Conservation (phyloP, 2,888 invertebrate species). For the Listrodromus nycthemerus region DNA sequence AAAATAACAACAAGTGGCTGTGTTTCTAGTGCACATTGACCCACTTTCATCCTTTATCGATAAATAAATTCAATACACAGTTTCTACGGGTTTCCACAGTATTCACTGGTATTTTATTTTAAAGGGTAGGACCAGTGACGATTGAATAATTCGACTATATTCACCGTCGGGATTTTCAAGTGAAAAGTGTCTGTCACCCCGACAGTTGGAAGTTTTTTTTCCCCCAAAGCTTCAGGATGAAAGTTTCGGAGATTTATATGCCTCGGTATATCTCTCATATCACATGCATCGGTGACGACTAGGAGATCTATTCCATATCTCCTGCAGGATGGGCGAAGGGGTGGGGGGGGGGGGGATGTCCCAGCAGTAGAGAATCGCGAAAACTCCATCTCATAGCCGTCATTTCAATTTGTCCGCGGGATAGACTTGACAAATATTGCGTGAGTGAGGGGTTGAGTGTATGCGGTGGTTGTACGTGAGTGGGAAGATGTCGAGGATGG, state of each 20-base stretch:
- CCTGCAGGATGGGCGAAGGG: slow-evolving; percentile 10
- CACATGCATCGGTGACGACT: slow-evolving; percentile 44
- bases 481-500: not conserved
- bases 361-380: slow-evolving; percentile 66
- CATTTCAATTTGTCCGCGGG: slow-evolving; percentile 78
- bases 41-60: not conserved
- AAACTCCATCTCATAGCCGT: slow-evolving; percentile 76
- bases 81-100: not conserved
- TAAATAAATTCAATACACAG: not conserved
- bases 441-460: slow-evolving; percentile 47
- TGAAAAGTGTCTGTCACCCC: slow-evolving; percentile 38
- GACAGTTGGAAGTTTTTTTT: slow-evolving; percentile 21
- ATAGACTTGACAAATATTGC: slow-evolving; percentile 79
- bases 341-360: slow-evolving; percentile 10
- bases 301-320: slow-evolving; percentile 14
- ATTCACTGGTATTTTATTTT: not conserved
- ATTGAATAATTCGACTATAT: slow-evolving; percentile 54
- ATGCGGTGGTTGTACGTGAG: not conserved
- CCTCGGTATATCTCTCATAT: slow-evolving; percentile 29
- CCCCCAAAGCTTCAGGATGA: slow-evolving; percentile 32
- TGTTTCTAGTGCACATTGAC: not conserved
- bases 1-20: not conserved
- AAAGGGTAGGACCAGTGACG: not conserved
- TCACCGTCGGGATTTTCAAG: slow-evolving; percentile 39
- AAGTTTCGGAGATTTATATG: slow-evolving; percentile 33